Evolutionary conservation across 2,797 vertebrate genomes (phyloP), one percentile per base, ranked within the genome.

Genomic region (Pangasius krempfi): DNA sequence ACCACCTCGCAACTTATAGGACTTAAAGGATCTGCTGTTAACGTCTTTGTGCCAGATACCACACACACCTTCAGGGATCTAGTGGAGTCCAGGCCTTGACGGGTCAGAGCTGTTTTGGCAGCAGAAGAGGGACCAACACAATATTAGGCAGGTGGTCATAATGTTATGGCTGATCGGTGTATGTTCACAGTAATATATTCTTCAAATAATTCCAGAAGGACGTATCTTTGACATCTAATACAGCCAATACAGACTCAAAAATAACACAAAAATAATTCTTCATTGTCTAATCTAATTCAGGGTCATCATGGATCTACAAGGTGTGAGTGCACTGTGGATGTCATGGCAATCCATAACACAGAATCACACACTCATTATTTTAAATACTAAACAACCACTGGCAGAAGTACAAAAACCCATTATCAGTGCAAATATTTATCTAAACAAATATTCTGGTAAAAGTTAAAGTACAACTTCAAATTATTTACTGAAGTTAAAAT

Each of bases 161-260:
- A 37, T 37, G 37, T 37, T 37, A 37, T 37, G 37, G 37, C 37
- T 37, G 37, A 37, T 37, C 37, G 37, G 37, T 37, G 37, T 2
- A 44, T 44, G 40, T 44, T 44, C 22, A 83, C 56, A 27, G 30
- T 40, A 58, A 80, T 33, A 44, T 47, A 44, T 50, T 50, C 40
- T 66, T 64, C 44, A 83, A 50, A 83, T 83, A 83, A 83, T 47
- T 8, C 66, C 40, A 84, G 60, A 20, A 47, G 30, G 40, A 16
- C 5, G 47, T 40, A 25, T 83, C 40, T 56, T 58, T 83, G 58
- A 83, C 22, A 62, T 22, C 20, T 37, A 40, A 81, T 60, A 40
- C 30, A 81, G 12, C 27, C 75, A 78, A 52, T 7, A 52, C 2
- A 6, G 25, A 30, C 22, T 75, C 16, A 37, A 68, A 33, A 22